Evolutionary conservation across 2,888 invertebrate species (phyloP), one percentile per base, ranked within the genome.

Genomic region (Barypeithes pellucidus): DNA sequence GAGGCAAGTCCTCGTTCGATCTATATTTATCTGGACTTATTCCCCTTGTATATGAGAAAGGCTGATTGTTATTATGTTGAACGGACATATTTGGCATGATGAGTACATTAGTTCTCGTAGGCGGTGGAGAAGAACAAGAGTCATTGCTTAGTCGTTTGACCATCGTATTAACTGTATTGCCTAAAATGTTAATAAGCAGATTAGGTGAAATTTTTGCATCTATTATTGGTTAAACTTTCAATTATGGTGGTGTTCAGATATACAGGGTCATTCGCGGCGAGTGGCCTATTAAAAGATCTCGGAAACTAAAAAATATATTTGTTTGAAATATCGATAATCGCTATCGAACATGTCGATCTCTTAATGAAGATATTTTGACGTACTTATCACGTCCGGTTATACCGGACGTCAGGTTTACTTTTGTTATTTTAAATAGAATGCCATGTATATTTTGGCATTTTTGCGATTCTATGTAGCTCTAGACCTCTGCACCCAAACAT

Each of bases 1-100:
- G 43, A 33, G 72, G 68, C 33, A 79, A 84, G 79, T 82, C 85
- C 69, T 82, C 82, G 24, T 82, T 81, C 2, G 81, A 79, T 65
- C 80, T 70, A 24, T 74, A 80, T 67, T 84, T 83, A 14, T 86
- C 85, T 0, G 85, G 85, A 83, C 89, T 90, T 36, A 87, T 73
- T 2, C 88, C 88, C 80, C 90, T 89, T 3, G 92, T 93, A 80
- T 95, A 95, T 0, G 95, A 95, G 85, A 95, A 95, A 33, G 94
- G 95, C 82, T 94, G 91, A 82, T 93, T 94, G 78, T 90, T 90
- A 82, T 94, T 93, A 77, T 90, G 90, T 24, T 89, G 90, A 50
- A 91, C 89, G 77, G 90, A 89, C 3, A 87, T 86, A 61, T 89
- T 86, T 24, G 91, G 90, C 16, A 90, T 87, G 67, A 92, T 88